Evolutionary conservation across 2,888 invertebrate species (phyloP).

Genomic region (Halocaridina rubra): DNA sequence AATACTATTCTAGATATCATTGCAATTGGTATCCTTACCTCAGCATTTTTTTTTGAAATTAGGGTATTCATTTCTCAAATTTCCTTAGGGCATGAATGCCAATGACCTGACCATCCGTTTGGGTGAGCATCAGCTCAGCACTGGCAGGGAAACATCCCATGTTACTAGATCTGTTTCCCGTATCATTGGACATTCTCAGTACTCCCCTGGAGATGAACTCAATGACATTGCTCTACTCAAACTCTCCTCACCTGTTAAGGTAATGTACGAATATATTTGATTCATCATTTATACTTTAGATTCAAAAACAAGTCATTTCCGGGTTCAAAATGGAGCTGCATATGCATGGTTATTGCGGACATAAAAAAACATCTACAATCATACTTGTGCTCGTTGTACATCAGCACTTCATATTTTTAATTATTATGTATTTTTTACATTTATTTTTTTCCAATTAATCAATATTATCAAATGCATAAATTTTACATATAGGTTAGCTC

Average conservation of each 20-base stretch:
- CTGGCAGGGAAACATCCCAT: not conserved
- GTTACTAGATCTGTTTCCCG: not conserved
- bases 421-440: not conserved
- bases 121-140: constrained; percentile 4
- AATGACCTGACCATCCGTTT: not conserved
- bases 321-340: too few relatives aligned
- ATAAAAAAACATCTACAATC: too few relatives aligned
- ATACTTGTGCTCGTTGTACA: not conserved
- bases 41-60: too few relatives aligned
- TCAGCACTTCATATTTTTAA: not conserved
- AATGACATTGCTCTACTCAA: too few relatives aligned
- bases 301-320: not conserved
- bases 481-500: not conserved
- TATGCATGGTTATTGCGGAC: too few relatives aligned
- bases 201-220: too few relatives aligned
- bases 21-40: too few relatives aligned
- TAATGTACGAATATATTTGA: constrained; percentile 13
- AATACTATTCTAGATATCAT: too few relatives aligned
- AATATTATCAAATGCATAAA: too few relatives aligned
- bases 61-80: too few relatives aligned
- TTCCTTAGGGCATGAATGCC: not conserved
- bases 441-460: not conserved
- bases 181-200: not conserved
- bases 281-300: not conserved
- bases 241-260: too few relatives aligned